phyloP scores from a whole-genome alignment of 2,113 vertebrate genomes.

The Sakesphorus luctuosus region DNA sequence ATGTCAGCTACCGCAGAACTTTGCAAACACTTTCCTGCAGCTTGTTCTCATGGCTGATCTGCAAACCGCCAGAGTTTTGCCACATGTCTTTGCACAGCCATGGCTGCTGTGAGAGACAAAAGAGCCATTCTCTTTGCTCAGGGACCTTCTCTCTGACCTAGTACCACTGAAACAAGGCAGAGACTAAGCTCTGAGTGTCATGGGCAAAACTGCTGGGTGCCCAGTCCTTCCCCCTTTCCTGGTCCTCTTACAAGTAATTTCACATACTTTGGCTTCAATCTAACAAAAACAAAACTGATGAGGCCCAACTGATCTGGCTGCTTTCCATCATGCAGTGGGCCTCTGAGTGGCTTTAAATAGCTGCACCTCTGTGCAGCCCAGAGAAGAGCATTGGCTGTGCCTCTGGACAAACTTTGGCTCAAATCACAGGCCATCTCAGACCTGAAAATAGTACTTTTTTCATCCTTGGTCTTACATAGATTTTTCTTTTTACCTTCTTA shows the following conservation, averaged over 20 bases:
- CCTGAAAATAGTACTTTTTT: neutral
- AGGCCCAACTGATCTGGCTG: constrained; percentile 59
- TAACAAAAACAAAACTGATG: constrained; percentile 38
- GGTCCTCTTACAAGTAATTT: constrained; percentile 31
- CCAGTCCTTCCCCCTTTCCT: constrained; percentile 1
- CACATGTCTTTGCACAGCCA: accelerated
- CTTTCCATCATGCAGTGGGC: constrained; percentile 39
- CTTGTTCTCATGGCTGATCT: neutral
- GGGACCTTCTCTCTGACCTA: neutral
- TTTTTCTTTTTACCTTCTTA: neutral
- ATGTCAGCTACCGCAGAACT: neutral
- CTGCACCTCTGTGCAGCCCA: constrained; percentile 8
- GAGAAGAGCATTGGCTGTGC: neutral
- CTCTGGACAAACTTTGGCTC: neutral
- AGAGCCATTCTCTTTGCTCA: neutral
- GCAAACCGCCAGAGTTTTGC: neutral
- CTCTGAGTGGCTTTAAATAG: constrained; percentile 62
- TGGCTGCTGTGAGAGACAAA: neutral
- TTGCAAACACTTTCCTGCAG: neutral
- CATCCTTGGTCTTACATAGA: neutral
- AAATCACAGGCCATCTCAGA: neutral
- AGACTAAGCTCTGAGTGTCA: neutral
- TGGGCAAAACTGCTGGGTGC: neutral
- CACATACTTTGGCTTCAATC: constrained; percentile 45
- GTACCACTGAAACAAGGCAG: neutral